Conservation (phyloP, 1,140 invertebrate species). For the Aphelenchoides besseyi region DNA sequence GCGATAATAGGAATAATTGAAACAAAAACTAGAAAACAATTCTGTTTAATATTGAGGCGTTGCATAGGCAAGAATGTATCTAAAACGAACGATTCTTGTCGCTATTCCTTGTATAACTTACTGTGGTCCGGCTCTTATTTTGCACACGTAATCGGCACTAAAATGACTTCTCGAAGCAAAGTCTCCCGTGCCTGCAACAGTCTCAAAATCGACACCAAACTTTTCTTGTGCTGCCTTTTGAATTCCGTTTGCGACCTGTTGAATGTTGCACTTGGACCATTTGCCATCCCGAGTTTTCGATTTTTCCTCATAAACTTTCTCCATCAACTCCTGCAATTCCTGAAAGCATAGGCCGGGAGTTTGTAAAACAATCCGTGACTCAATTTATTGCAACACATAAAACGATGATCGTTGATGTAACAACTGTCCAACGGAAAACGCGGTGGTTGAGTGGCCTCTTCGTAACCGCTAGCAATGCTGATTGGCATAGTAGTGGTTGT, state of each 20-base stretch:
- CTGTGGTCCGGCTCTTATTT: conserved; percentile 6
- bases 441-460: not conserved
- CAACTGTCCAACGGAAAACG: conserved; percentile 1
- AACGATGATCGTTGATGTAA: conserved; percentile 1
- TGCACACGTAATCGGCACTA: not conserved
- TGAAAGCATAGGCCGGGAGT: not conserved
- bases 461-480: not conserved
- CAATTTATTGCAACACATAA: conserved; percentile 11
- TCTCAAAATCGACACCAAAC: conserved; percentile 11
- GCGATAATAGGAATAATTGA: no score
- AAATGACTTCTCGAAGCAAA: conserved; percentile 2
- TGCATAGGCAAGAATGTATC: not conserved
- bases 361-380: not conserved
- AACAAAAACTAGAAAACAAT: no score
- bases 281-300: conserved; percentile 4
- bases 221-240: conserved; percentile 13
- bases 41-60: not conserved
- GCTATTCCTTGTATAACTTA: not conserved
- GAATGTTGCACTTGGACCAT: not conserved
- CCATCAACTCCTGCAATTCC: conserved; percentile 4
- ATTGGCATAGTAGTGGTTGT: not conserved
- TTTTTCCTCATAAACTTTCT: conserved; percentile 1
- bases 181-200: not conserved
- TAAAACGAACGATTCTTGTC: not conserved
- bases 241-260: not conserved